Evolutionary conservation across 2,888 invertebrate species (phyloP).

Genomic region (Tuta absoluta): DNA sequence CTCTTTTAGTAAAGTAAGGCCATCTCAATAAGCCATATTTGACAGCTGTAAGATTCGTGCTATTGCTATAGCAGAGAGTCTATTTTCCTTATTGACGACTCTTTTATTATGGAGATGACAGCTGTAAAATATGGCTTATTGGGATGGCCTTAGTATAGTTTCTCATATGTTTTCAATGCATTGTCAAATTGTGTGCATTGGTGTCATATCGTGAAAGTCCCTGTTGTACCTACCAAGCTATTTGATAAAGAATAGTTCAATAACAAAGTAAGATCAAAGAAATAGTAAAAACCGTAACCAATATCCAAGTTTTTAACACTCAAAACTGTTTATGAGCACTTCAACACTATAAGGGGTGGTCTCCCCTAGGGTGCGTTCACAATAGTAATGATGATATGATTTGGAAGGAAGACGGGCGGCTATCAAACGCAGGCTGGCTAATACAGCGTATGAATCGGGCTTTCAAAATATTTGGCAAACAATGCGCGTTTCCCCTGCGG

Average conservation of each 20-base stretch:
- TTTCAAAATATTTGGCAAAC: slow-evolving; percentile 82
- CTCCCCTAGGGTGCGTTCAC: slow-evolving; percentile 48
- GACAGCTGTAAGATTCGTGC: too few relatives aligned
- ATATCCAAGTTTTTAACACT: slow-evolving; percentile 27
- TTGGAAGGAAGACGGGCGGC: slow-evolving; percentile 67
- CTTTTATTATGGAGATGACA: too few relatives aligned
- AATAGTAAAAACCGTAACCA: slow-evolving; percentile 33
- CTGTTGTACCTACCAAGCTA: neutral
- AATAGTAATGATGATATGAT: slow-evolving; percentile 77
- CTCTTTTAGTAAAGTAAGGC: too few relatives aligned
- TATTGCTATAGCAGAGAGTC: too few relatives aligned
- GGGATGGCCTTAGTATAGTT: too few relatives aligned
- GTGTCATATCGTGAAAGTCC: neutral
- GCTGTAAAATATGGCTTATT: too few relatives aligned
- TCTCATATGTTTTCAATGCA: neutral
- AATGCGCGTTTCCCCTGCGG: slow-evolving; percentile 66
- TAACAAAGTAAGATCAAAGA: neutral
- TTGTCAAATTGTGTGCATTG: neutral
- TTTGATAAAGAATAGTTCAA: too few relatives aligned
- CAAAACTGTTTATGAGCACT: slow-evolving; percentile 38
- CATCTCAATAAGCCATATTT: too few relatives aligned
- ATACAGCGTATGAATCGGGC: slow-evolving; percentile 79
- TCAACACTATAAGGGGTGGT: slow-evolving; percentile 43
- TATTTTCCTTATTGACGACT: too few relatives aligned
- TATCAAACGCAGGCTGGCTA: slow-evolving; percentile 74